Evolutionary conservation across 2,888 invertebrate species (phyloP), one percentile per base, ranked within the genome.

Genomic region (Pilophorus perplexus): DNA sequence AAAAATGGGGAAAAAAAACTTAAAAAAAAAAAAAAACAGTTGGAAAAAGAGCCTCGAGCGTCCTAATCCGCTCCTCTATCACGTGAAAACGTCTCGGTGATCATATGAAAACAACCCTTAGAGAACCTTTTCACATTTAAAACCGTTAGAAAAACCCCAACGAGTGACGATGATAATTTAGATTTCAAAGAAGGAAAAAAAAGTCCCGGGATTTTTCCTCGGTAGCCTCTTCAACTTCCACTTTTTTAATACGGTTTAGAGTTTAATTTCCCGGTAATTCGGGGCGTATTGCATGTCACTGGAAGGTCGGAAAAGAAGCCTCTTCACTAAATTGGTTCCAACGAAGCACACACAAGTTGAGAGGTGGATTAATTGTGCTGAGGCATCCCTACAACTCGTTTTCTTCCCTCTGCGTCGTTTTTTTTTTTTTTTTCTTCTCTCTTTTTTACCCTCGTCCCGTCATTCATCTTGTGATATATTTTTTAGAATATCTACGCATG

Each of bases 271-370:
- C 10, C 23, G 14, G 23, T n/a, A 14, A 20, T 46, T 46, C 22
- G 5, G 22, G 22, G n/a, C n/a, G n/a, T n/a, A n/a, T n/a, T n/a
- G n/a, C n/a, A n/a, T n/a, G n/a, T n/a, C n/a, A n/a, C n/a, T n/a
- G n/a, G n/a, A n/a, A n/a, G n/a, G n/a, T n/a, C n/a, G n/a, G 46
- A 25, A 14, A 46, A 18, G 18, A 20, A n/a, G 20, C 23, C 46
- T 46, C 46, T 46, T 46, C 3, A 46, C 23, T 46, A 46, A 46
- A 46, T 46, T 46, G 46, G 46, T 23, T 23, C 46, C 46, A 46
- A 12, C n/a, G 23, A 46, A 14, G 23, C 23, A 23, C n/a, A 22
- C 20, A 46, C 23, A 22, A 25, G 23, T 46, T 25, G 25, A 46
- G 46, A 23, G 23, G 46, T 23, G 23, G 14, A 46, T 14, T 46